Base-by-base conservation (phyloP, 1,140 invertebrate species). In the Thrips palmi region DNA sequence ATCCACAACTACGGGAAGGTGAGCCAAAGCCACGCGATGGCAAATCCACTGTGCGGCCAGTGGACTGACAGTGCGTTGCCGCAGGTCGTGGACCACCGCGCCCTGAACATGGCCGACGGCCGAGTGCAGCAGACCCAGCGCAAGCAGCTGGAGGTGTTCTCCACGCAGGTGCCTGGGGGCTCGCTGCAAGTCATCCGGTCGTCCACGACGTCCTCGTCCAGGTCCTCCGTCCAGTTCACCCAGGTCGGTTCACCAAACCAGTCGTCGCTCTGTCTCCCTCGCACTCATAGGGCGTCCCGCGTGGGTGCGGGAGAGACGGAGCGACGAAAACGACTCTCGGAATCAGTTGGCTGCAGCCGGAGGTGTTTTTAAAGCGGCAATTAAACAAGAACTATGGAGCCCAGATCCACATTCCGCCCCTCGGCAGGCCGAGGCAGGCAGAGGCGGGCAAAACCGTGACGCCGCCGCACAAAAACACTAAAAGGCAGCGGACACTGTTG, bases 1-100 rank as follows among this genome's bases (percentile, higher is more conserved):
- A 53, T 50, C 15, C 60, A 63, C 37, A 61, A 64, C 40, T 67
- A 65, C 44, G 61, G 62, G 45, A 67, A 68, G 54, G 65, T 67
- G 54, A 49, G 46, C 7, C 12, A 14, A 8, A 32, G 8, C 18
- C 15, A 14, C 30, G 5, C n/a, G 15, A 6, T 27, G 24, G 24
- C 7, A n/a, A 8, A 27, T 27, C n/a, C n/a, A 27, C 7, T 27
- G 24, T 8, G 7, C n/a, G 24, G n/a, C n/a, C 7, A 27, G 7
- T 27, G 24, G 24, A 27, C 24, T 7, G 7, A 18, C 18, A 11
- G 6, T 35, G 33, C 33, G 14, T n/a, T 19, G 29, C 29, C 29
- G n/a, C 52, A 68, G 65, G 61, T 65, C 46, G 58, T 64, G 19
- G 64, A 66, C 40, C 63, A 58, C 15, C 46, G 64, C 33, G 57